Conservation (phyloP, 2,113 vertebrate genomes). For the Bostrychus sinensis region DNA sequence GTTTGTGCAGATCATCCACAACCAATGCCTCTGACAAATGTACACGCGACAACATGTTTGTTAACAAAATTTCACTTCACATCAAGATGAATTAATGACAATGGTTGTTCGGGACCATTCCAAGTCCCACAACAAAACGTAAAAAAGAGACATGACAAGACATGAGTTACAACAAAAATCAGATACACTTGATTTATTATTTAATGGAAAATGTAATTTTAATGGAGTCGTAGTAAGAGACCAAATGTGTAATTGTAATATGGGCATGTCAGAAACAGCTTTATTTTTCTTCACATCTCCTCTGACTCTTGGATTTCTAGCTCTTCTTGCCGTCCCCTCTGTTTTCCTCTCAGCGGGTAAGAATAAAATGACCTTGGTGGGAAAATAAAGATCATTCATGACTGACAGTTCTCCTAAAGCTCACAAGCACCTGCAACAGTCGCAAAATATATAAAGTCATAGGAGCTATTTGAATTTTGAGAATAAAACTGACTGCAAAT, state of each 20-base stretch:
- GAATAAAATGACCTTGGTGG: constrained; percentile 78
- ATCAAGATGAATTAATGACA: constrained; percentile 24
- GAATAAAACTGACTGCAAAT: constrained; percentile 42
- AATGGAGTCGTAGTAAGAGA: constrained; percentile 8
- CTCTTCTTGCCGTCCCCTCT: constrained; percentile 27
- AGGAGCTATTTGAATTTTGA: constrained; percentile 19
- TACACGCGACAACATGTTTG: constrained; percentile 28
- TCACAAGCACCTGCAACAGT: constrained; percentile 22
- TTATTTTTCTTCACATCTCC: constrained; percentile 10
- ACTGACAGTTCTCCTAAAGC: constrained; percentile 45
- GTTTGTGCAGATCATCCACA: constrained; percentile 46
- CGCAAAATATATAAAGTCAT: not conserved
- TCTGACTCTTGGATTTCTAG: constrained; percentile 21
- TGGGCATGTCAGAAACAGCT: constrained; percentile 1
- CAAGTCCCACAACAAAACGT: constrained; percentile 10
- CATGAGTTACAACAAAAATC: not conserved
- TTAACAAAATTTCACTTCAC: constrained; percentile 33
- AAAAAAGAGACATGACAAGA: constrained; percentile 6
- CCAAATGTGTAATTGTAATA: constrained; percentile 11
- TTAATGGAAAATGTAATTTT: constrained; percentile 17
- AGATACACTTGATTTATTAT: constrained; percentile 24
- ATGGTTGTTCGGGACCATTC: not conserved
- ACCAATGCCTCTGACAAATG: constrained; percentile 54
- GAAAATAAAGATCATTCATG: constrained; percentile 58
- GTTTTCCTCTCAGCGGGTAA: constrained; percentile 43